phyloP scores from a whole-genome alignment of 2,797 vertebrate species.

The Chrosomus eos region DNA sequence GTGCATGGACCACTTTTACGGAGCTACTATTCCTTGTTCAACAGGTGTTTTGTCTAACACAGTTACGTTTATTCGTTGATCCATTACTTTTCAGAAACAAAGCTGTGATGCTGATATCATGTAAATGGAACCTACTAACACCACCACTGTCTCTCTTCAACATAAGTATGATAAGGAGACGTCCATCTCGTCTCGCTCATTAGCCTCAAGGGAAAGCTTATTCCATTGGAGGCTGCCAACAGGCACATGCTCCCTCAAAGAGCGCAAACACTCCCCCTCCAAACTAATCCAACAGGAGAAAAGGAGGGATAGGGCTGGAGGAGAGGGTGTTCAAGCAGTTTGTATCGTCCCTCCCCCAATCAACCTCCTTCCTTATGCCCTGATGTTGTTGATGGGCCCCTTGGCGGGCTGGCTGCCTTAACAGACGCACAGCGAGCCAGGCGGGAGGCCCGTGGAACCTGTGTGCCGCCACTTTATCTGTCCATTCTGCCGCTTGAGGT shows the following conservation, averaged over 20 bases:
- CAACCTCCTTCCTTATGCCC: conserved; percentile 10
- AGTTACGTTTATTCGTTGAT: neutral
- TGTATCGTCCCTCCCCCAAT: conserved; percentile 19
- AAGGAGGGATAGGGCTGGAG: conserved; percentile 30
- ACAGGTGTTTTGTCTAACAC: conserved; percentile 2
- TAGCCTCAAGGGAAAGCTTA: conserved; percentile 58
- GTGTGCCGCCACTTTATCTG: conserved; percentile 31
- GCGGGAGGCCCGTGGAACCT: conserved; percentile 15
- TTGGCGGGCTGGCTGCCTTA: conserved; percentile 9
- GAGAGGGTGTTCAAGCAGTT: conserved; percentile 43
- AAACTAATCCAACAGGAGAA: conserved; percentile 34
- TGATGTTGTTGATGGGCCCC: conserved; percentile 18
- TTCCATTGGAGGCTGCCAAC: conserved; percentile 55
- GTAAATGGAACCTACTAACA: conserved; percentile 2
- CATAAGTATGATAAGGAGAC: neutral
- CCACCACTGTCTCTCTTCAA: neutral
- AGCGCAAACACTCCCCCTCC: conserved; percentile 21
- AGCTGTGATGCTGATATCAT: neutral
- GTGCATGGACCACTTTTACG: neutral
- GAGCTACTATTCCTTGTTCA: neutral
- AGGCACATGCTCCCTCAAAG: conserved; percentile 64
- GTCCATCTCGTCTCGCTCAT: conserved; percentile 35
- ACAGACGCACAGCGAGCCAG: conserved; percentile 17
- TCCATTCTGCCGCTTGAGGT: conserved; percentile 10
- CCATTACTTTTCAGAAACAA: neutral